Percentiles rank a stretch among this genome's conserved stretches.
These are phyloP conservation scores for Nannoperca australis DNA, from an alignment of 2,797 vertebrate species.

Conservation along the genomic window DNA sequence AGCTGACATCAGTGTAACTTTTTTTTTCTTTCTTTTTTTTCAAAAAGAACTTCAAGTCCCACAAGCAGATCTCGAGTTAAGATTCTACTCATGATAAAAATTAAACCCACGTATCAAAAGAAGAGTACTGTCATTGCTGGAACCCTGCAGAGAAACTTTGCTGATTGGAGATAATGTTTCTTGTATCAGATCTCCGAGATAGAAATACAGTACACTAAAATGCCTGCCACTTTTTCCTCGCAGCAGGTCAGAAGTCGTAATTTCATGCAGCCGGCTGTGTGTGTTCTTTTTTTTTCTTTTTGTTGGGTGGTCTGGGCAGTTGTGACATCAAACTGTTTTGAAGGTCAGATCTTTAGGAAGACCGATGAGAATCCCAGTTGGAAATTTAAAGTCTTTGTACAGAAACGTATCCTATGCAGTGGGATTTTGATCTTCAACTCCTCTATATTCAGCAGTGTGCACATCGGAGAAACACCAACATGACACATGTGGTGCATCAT, in stretches of 20 bases:
- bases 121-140: constrained; percentile 36
- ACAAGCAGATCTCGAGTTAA: constrained; percentile 43
- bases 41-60: constrained; percentile 59
- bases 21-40: constrained; percentile 26
- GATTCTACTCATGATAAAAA: constrained; percentile 53
- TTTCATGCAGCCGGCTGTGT: constrained; percentile 47
- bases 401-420: constrained; percentile 46
- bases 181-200: constrained; percentile 40
- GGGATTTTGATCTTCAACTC: constrained; percentile 38
- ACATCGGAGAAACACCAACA: constrained; percentile 52
- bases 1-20: constrained; percentile 77
- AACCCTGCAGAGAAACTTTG: constrained; percentile 69
- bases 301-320: constrained; percentile 72
- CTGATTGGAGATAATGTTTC: constrained; percentile 48
- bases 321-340: constrained; percentile 71
- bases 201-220: constrained; percentile 53
- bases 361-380: constrained; percentile 63
- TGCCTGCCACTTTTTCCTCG: constrained; percentile 11
- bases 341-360: constrained; percentile 67
- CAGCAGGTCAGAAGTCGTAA: constrained; percentile 35
- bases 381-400: constrained; percentile 58
- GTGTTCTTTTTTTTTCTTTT: constrained; percentile 24
- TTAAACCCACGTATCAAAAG: constrained; percentile 65
- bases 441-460: constrained; percentile 57
- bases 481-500: constrained; percentile 52